A percentile compares a stretch with the other conserved stretches of the same genome.
Evolutionary conservation across 1,140 invertebrate genomes (phyloP).

Genomic region (Drosophila mayri): DNA sequence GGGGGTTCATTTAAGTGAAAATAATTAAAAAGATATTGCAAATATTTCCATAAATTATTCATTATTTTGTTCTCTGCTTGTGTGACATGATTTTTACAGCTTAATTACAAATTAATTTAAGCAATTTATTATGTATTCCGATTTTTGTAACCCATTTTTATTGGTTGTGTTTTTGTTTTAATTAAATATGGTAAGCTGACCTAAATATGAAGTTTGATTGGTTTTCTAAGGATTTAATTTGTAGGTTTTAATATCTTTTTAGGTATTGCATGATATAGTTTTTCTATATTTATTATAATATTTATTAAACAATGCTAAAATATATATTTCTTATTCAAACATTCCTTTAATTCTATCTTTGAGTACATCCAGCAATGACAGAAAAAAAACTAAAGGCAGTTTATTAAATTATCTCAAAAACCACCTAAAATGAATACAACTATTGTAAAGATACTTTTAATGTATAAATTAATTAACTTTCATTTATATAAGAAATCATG

Average conservation of each 20-base stretch:
- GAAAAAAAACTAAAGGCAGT: background rate
- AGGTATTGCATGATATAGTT: fast-evolving
- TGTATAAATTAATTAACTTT: background rate
- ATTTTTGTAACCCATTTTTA: background rate
- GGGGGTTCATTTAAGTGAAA: background rate
- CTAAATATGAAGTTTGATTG: background rate
- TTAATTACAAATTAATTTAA: slow-evolving; percentile 13
- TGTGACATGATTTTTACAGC: background rate
- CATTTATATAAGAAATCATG: background rate
- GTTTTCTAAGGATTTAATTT: background rate
- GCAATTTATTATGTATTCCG: slow-evolving; percentile 2
- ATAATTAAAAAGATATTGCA: background rate
- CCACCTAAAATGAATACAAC: background rate
- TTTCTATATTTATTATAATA: too few relatives aligned
- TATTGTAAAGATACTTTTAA: background rate
- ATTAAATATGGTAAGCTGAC: slow-evolving; percentile 2
- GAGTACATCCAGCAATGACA: too few relatives aligned
- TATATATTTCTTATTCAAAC: background rate
- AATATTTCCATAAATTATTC: slow-evolving; percentile 4
- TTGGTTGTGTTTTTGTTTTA: too few relatives aligned
- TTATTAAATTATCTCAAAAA: background rate
- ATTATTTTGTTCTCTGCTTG: background rate
- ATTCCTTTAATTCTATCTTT: too few relatives aligned
- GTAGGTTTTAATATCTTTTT: background rate
- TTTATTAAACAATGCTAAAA: background rate